A percentile compares a stretch with the other conserved stretches of the same genome.
Conservation (phyloP, 2,888 invertebrate species). For the Drosophila algonquin region DNA sequence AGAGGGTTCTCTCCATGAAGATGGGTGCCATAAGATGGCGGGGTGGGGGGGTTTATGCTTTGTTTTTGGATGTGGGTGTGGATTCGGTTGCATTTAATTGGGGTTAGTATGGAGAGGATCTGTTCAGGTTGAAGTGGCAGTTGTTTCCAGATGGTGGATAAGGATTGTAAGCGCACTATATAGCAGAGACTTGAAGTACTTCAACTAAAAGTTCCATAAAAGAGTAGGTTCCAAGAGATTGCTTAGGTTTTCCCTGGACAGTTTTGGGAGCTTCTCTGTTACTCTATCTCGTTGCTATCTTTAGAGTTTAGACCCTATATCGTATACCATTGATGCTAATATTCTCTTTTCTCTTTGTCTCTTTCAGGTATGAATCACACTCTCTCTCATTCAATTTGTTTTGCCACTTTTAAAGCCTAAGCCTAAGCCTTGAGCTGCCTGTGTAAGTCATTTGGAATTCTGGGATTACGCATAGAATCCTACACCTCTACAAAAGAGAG, state of each 20-base stretch:
- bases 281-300: no score
- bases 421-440: conserved; percentile 22
- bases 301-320: no score
- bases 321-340: conserved; percentile 40
- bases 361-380: conserved; percentile 32
- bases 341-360: background rate
- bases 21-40: conserved; percentile 3
- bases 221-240: no score
- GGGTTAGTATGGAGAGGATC: background rate
- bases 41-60: background rate
- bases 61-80: background rate
- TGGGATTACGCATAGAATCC: conserved; percentile 12
- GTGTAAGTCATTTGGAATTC: conserved; percentile 61
- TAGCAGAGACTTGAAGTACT: background rate
- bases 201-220: background rate
- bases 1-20: conserved; percentile 20
- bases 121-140: background rate
- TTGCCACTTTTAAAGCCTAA: no score
- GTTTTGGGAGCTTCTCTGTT: background rate
- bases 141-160: background rate
- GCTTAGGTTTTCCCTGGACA: background rate
- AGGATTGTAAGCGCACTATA: background rate
- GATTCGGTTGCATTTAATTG: conserved; percentile 25
- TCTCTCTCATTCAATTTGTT: background rate
- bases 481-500: background rate